Evolutionary conservation across 2,888 invertebrate species (phyloP).

Genomic region (Eumacrocentrus americanus): DNA sequence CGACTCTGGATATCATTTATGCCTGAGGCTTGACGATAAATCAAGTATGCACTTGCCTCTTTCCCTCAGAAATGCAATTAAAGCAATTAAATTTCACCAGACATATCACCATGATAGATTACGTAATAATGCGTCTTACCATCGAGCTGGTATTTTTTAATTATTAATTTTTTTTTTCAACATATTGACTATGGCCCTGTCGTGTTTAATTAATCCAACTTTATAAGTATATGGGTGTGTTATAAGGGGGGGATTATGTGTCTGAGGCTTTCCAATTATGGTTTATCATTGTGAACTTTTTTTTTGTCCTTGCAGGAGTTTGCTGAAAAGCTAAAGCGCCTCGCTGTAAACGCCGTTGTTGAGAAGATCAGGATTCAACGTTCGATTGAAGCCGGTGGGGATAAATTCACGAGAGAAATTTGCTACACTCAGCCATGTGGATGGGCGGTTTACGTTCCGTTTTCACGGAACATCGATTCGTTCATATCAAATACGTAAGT

Average conservation of each 20-base stretch:
- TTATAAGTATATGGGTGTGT: no score
- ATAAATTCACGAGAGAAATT: constrained; percentile 29
- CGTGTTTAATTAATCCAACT: no score
- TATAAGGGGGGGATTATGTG: no score
- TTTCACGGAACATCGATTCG: constrained; percentile 63
- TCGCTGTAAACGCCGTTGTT: constrained; percentile 34
- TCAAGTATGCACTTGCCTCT: neutral
- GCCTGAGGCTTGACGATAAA: no score
- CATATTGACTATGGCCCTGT: no score
- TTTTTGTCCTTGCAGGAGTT: constrained; percentile 41
- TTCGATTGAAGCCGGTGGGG: constrained; percentile 38
- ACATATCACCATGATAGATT: neutral
- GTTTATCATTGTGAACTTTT: neutral
- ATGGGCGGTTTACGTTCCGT: constrained; percentile 67
- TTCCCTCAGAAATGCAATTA: neutral
- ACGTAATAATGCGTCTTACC: neutral
- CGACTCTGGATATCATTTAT: no score
- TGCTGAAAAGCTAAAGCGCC: constrained; percentile 39
- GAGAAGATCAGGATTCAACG: constrained; percentile 40
- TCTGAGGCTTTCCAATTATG: neutral
- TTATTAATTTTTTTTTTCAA: neutral
- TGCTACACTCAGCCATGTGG: constrained; percentile 65
- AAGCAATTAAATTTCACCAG: neutral
- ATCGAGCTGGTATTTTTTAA: neutral
- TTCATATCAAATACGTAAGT: constrained; percentile 70